These are phyloP conservation scores for Calosoma granatense DNA, from an alignment of 1,140 invertebrate genomes.

Conservation along the genomic window DNA sequence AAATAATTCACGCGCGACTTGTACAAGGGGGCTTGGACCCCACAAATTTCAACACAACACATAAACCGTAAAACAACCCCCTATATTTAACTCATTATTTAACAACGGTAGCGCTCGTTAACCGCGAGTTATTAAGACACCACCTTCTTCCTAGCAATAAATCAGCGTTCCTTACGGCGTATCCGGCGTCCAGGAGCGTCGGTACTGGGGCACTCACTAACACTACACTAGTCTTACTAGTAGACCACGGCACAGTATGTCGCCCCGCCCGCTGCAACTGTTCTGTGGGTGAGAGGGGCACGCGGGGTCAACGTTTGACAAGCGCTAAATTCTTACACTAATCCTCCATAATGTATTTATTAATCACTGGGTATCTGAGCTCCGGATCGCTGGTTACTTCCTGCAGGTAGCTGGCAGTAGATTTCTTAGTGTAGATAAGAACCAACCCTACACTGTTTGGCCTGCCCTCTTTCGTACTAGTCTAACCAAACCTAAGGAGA, in stretches of 20 bases:
- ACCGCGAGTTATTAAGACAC: neutral
- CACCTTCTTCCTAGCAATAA: neutral
- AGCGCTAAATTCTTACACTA: conserved; percentile 21
- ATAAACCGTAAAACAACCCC: neutral
- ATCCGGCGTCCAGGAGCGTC: no score
- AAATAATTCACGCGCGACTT: neutral
- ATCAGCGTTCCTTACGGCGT: neutral
- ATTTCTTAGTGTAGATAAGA: neutral
- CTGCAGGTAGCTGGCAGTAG: conserved; percentile 3
- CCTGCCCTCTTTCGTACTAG: no score
- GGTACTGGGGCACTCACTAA: no score
- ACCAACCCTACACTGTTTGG: no score
- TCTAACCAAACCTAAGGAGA: no score
- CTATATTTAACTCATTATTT: neutral
- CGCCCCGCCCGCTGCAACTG: no score
- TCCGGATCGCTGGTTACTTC: conserved; percentile 3
- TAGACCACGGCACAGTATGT: no score
- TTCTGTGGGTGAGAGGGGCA: no score
- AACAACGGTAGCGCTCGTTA: neutral
- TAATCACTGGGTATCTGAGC: conserved; percentile 15
- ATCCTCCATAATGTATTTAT: conserved; percentile 21
- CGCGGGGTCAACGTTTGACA: conserved; percentile 15
- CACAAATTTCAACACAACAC: neutral
- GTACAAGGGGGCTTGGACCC: neutral
- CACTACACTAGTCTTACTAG: no score